Percentiles rank a stretch among this genome's conserved stretches.
Conservation (phyloP, 2,797 vertebrate genomes). For the Mormyrops boulengeri region DNA sequence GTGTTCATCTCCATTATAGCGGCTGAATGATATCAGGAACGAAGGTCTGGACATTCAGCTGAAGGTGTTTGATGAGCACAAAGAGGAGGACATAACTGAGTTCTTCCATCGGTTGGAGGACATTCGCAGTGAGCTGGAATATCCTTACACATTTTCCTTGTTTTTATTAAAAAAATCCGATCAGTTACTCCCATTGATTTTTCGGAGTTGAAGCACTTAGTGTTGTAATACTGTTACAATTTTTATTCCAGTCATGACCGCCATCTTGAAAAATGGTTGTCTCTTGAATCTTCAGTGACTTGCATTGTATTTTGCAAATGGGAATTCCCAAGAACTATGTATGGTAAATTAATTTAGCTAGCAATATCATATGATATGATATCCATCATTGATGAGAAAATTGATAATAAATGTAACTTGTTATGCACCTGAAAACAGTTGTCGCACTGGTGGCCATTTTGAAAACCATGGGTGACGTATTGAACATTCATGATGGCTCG, state of each 20-base stretch:
- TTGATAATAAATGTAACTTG: neutral
- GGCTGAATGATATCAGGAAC: constrained; percentile 71
- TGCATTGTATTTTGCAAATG: neutral
- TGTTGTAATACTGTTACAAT: neutral
- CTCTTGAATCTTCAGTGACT: neutral
- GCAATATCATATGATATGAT: neutral
- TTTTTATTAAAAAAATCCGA: neutral
- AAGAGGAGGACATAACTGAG: constrained; percentile 93
- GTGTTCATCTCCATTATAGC: constrained; percentile 51
- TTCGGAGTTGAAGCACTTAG: neutral
- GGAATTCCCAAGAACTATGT: neutral
- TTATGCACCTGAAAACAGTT: neutral
- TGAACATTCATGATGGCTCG: neutral
- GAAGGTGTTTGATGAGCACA: constrained; percentile 93
- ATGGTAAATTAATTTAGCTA: neutral
- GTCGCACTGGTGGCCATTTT: neutral
- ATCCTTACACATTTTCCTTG: constrained; percentile 72
- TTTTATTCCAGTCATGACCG: neutral
- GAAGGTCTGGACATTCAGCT: constrained; percentile 95
- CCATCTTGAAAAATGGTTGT: neutral
- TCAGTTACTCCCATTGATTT: neutral
- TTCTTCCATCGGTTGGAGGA: constrained; percentile 91
- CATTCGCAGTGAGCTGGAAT: constrained; percentile 88
- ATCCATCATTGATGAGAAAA: neutral
- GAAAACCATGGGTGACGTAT: neutral